A percentile compares a stretch with the other conserved stretches of the same genome.
Conservation (phyloP, 1,140 invertebrate species). For the Paraescarpia echinospica region DNA sequence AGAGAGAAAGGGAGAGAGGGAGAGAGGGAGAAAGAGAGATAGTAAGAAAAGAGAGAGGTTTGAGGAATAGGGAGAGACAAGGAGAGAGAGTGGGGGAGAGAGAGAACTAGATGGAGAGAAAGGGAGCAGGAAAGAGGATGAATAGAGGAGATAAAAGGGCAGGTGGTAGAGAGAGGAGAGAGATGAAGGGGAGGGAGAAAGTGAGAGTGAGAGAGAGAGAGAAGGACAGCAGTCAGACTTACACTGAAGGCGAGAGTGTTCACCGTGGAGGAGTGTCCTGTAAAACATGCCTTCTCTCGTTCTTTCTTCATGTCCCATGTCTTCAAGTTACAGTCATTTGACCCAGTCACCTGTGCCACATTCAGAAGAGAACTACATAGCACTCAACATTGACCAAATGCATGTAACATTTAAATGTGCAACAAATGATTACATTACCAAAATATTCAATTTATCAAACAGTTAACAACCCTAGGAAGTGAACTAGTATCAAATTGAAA, state of each 20-base stretch:
- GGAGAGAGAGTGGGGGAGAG: too few species aligned
- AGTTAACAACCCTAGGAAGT: neutral
- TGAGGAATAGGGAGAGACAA: neutral
- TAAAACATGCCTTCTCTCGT: constrained; percentile 43
- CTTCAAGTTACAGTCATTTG: constrained; percentile 55
- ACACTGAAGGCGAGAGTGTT: constrained; percentile 50
- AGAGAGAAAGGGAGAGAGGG: neutral
- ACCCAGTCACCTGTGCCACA: constrained; percentile 48
- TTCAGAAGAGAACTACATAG: too few species aligned
- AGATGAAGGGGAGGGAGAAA: neutral
- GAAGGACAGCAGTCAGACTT: constrained; percentile 10
- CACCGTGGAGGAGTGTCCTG: constrained; percentile 53
- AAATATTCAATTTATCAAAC: neutral
- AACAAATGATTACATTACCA: neutral
- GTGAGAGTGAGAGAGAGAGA: neutral
- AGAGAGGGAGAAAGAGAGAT: too few species aligned
- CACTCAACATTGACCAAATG: too few species aligned
- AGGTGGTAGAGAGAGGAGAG: too few species aligned
- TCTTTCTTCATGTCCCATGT: constrained; percentile 44
- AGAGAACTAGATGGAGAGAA: neutral
- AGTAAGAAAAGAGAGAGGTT: too few species aligned
- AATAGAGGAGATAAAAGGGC: constrained; percentile 41
- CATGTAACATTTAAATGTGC: too few species aligned
- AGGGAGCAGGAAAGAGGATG: constrained; percentile 24
- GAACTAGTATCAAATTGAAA: too few species aligned